phyloP scores from a whole-genome alignment of 2,113 vertebrate genomes.

The Eulacestoma nigropectus region DNA sequence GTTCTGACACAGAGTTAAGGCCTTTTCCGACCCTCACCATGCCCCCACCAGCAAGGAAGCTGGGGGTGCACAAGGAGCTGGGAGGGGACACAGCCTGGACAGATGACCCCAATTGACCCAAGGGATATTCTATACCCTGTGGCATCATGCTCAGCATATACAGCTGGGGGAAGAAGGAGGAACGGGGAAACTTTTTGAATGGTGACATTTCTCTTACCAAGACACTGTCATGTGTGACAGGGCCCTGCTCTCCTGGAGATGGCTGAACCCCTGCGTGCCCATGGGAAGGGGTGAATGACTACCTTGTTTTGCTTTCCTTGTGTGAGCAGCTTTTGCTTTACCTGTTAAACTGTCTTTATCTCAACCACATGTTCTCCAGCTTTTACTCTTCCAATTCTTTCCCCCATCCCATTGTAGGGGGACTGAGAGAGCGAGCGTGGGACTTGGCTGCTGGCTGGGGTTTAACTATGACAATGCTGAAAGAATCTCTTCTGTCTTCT shows the following conservation, averaged over 20 bases:
- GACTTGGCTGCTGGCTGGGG: neutral
- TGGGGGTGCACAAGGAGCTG: fast-evolving
- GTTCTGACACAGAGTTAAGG: neutral
- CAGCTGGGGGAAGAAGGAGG: neutral
- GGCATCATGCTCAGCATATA: neutral
- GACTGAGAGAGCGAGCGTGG: neutral
- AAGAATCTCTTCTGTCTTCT: neutral
- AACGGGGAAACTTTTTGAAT: fast-evolving
- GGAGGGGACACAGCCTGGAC: neutral
- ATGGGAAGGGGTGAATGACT: neutral
- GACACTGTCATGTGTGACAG: neutral
- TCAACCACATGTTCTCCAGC: neutral
- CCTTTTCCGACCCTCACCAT: neutral
- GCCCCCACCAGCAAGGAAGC: fast-evolving
- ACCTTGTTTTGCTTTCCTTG: neutral
- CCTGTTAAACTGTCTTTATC: neutral
- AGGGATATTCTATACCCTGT: neutral
- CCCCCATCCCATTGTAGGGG: neutral
- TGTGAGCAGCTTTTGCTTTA: neutral
- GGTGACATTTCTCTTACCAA: neutral
- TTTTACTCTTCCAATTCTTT: neutral
- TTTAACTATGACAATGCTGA: neutral
- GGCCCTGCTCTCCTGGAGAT: no score
- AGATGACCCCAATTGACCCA: neutral
- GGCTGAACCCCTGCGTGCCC: neutral